Conservation (phyloP, 2,113 vertebrate genomes). For the Rafetus swinhoei region DNA sequence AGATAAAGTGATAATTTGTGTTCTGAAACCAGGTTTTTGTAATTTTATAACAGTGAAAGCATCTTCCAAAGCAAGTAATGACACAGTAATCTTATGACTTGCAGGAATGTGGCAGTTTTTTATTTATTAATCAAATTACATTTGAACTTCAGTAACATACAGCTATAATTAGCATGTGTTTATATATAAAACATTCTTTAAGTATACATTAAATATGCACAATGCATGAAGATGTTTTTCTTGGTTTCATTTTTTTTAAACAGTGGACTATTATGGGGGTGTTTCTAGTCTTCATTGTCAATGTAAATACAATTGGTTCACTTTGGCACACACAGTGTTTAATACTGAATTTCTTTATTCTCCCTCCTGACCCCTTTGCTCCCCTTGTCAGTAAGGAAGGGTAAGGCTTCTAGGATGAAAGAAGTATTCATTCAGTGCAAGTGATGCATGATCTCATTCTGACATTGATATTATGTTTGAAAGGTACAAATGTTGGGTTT, state of each 20-base stretch:
- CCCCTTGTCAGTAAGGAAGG: constrained; percentile 74
- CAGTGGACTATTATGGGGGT: background rate
- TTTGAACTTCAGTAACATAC: background rate
- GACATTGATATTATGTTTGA: constrained; percentile 52
- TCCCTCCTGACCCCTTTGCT: accelerated
- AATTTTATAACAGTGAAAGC: background rate
- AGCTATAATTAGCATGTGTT: background rate
- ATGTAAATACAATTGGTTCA: background rate
- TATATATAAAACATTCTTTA: background rate
- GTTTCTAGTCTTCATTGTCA: background rate
- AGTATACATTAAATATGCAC: background rate
- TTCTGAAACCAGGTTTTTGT: background rate
- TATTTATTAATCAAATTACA: background rate
- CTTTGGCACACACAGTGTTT: constrained; percentile 16
- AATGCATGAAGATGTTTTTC: background rate
- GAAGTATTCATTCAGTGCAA: constrained; percentile 64
- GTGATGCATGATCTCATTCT: constrained; percentile 35
- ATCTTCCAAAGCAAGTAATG: background rate
- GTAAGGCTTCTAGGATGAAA: constrained; percentile 63
- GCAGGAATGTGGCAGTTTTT: background rate
- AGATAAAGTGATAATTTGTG: background rate
- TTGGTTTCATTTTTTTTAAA: background rate
- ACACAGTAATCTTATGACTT: background rate
- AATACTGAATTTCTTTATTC: constrained; percentile 64
- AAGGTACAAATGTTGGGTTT: constrained; percentile 24